Base-by-base conservation (phyloP, 2,797 vertebrate genomes). In the Masticophis lateralis region DNA sequence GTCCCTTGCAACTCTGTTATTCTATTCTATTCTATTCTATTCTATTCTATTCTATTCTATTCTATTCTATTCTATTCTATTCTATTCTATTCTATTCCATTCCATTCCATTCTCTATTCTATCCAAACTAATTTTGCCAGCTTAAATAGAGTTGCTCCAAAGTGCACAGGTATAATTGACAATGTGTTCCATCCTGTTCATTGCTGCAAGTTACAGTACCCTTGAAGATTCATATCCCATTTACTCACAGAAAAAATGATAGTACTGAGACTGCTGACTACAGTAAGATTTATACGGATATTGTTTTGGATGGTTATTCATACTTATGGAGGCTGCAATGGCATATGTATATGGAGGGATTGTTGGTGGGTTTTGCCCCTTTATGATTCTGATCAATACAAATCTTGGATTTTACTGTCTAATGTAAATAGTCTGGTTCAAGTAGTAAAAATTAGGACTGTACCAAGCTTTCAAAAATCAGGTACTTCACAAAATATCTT, bases 121-220 rank as follows among this genome's bases (percentile, higher is more conserved):
- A 53, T 57, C 56, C 90, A 89, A 55, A 57, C 63, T 0, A 90
- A 86, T 28, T 79, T 0, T 0, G 5, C 20, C 13, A 91, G 59
- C 47, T 93, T 92, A 88, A 88, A 60, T 51, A 66, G 6, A 18
- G 27, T 14, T 86, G 53, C 0, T 55, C 83, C 90, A 55, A 86
- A 16, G 83, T 61, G 13, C 0, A 69, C 32, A 87, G 86, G 89
- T 0, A 11, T 8, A 91, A 13, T n/a, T 55, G 51, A 93, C n/a
- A 0, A 0, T 0, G 10, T 47, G 20, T 83, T 11, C 27, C 86
- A 92, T 20, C 90, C 0, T 4, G 0, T 0, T 0, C 47, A 28
- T 14, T 22, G 27, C 79, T 86, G 27, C 0, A 0, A 16, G 53
- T 86, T 37, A 88, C 2, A 92, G 55, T 89, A 11, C 2, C 43